phyloP scores from a whole-genome alignment of 92 coral and sea anemone species.

The Palythoa caribaeorum region DNA sequence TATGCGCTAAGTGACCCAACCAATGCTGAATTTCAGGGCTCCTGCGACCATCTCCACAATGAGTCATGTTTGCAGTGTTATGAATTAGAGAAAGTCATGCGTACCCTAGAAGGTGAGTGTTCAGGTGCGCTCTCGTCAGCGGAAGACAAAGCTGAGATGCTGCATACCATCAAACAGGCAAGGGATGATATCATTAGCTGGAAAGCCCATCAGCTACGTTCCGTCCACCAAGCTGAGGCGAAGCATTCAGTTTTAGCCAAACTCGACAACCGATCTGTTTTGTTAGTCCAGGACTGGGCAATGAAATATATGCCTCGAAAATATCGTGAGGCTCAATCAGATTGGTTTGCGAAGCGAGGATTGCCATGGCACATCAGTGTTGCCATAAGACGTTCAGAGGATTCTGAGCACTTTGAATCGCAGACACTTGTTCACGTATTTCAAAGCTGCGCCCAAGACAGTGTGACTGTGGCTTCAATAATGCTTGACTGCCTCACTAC shows the following conservation, averaged over 20 bases:
- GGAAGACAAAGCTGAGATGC: slow-evolving; percentile 51
- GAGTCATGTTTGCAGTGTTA: slow-evolving; percentile 10
- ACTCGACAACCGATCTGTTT: slow-evolving; percentile 42
- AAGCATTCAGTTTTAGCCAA: slow-evolving; percentile 55
- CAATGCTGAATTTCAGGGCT: neutral
- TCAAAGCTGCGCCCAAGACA: slow-evolving; percentile 65
- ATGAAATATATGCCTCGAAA: slow-evolving; percentile 26
- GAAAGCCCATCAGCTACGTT: slow-evolving; percentile 65
- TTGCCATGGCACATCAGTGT: slow-evolving; percentile 69
- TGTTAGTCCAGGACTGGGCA: slow-evolving; percentile 43
- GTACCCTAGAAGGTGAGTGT: slow-evolving; percentile 51
- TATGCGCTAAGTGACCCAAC: slow-evolving; percentile 15
- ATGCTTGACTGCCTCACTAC: slow-evolving; percentile 47
- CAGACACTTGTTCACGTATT: slow-evolving; percentile 66
- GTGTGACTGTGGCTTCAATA: slow-evolving; percentile 57
- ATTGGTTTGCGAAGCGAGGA: slow-evolving; percentile 70
- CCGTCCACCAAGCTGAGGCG: slow-evolving; percentile 69
- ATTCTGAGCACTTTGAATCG: slow-evolving; percentile 46
- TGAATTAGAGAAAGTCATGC: slow-evolving; percentile 27
- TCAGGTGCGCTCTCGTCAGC: slow-evolving; percentile 25
- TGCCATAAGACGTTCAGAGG: slow-evolving; percentile 57
- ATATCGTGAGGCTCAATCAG: slow-evolving; percentile 42
- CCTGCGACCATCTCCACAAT: slow-evolving; percentile 7
- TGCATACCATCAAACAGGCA: slow-evolving; percentile 52
- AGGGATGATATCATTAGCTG: slow-evolving; percentile 51